Base-by-base conservation (phyloP, 2,888 invertebrate species). In the Ctena decussata region DNA sequence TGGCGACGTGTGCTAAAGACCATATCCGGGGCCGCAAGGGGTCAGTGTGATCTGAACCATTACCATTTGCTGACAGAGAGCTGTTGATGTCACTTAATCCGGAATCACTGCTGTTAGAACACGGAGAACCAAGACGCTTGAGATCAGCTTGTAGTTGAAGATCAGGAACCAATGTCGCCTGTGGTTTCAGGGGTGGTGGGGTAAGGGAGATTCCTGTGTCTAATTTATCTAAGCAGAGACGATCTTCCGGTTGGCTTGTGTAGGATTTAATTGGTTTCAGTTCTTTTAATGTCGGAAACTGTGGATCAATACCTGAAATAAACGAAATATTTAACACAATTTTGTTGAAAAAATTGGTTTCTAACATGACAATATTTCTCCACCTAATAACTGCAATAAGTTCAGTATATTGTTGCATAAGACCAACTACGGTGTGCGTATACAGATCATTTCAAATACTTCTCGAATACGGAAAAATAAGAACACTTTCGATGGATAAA, bases 1-100 rank as follows among this genome's bases (percentile, higher is more conserved):
- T 94, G n/a, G 94, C 95, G 24, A 94, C 93, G 84, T 94, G 94
- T 21, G 94, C 95, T 39, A 95, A 86, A 12, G 95, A 95, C 95
- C 95, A 95, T 78, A 95, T 95, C 71, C 94, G 89, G 15, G 95
- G 94, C 77, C 93, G 80, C 65, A 93, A 70, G 24, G 90, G 86
- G 44, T 89, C 91, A 70, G 70, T 82, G 53, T 78, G 87, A 70
- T 89, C 90, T 11, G 89, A 85, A n/a, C 77, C 87, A 11, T 84
- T 85, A 35, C 89, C 90, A 65, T 90, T 90, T 49, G 91, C 90
- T 37, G 91, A 84, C 82, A 92, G 91, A 57, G 91, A 89, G 77
- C 92, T 91, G 88, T 93, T 93, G 27, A 92, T 92, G 82, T 94
- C 94, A 82, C 93, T 93, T 46, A 94, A 90, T 32, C 93, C 94